Evolutionary conservation across 2,113 vertebrate genomes (phyloP), one percentile per base, ranked within the genome.

Genomic region (Phoenicopterus ruber): DNA sequence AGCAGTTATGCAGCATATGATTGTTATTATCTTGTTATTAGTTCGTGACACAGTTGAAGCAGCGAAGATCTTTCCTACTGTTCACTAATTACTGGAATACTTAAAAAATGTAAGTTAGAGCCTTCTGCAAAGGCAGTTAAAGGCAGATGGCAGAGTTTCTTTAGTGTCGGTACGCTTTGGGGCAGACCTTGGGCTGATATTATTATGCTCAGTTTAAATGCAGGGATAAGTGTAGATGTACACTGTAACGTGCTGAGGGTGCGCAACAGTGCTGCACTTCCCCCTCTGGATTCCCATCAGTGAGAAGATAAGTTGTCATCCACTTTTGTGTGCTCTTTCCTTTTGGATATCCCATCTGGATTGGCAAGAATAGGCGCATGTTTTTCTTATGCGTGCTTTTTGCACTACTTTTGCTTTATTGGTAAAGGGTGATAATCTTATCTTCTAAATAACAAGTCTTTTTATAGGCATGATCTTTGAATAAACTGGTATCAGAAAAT

Each of bases 1-100:
- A 89, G 81, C 86, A 90, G 61, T 91, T 82, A 90, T 61, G 81
- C 50, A 82, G 91, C 78, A 93, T 94, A 87, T 94, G 84, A 87
- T 96, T 94, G 65, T 89, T 94, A 92, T 95, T 92, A 94, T 88
- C 76, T 57, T 95, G 57, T 94, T 97, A 91, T 66, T 95, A 91
- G 70, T 85, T 91, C 31, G 13, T 96, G 94, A 91, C 89, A 94
- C 54, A 66, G 74, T 69, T 84, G 79, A 90, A 86, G 67, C 32
- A 66, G 67, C 1, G 6, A 57, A 89, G 66, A 87, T 89, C 84
- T 87, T 93, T 80, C 73, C 70, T 72, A 69, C 85, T 55, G 66
- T 91, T 96, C 54, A 36, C 93, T 89, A 82, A 82, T 96, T 94
- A 77, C 87, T 77, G 54, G 29, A 93, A 72, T 82, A 82, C 78